Base-by-base conservation (phyloP, 64 coral and sea anemone species). In the Porites lutea region DNA sequence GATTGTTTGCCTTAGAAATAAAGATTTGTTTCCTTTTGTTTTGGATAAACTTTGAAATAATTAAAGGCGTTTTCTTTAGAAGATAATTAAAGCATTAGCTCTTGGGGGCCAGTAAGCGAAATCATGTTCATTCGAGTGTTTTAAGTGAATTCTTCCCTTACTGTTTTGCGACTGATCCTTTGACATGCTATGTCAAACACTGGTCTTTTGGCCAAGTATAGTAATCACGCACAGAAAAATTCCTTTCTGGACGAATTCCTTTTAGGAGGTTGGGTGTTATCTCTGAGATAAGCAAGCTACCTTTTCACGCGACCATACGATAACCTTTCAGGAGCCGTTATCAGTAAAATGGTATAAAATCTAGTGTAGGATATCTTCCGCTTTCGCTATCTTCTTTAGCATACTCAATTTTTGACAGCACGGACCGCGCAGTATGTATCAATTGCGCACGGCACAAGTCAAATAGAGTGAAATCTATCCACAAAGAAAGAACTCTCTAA, bases 141-240 rank as follows among this genome's bases (percentile, higher is more conserved):
- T 84, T 84, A 84, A 84, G 21, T 84, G 81, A 84, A 84, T 84
- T 84, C 81, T 84, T 84, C 52, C 81, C 10, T 68, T 84, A 65
- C 63, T 68, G 63, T 16, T 45, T 49, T 84, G 18, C 9, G 68
- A 68, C 45, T 22, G 18, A 1, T 76, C 73, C 73, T 8, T 51
- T 3, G 62, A 65, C 62, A 12, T 12, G 62, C 62, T 2, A 18
- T 18, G 18, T 65, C 62, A 65, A 65, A 65, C 43, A 74, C 51
- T 15, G 14, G 15, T 15, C 48, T 52, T 52, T 49, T 5, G 46
- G 13, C 13, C 3, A 76, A 13, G 2, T 48, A 37, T 19, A 76
- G 27, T 37, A 76, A 66, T 66, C 57, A 66, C 60, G 43, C 61
- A 50, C 23, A 16, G 44, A 2, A 61, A 82, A 83, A 83, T 61